Base-by-base conservation (phyloP, 1,140 invertebrate species). In the Condylostylus longicornis region DNA sequence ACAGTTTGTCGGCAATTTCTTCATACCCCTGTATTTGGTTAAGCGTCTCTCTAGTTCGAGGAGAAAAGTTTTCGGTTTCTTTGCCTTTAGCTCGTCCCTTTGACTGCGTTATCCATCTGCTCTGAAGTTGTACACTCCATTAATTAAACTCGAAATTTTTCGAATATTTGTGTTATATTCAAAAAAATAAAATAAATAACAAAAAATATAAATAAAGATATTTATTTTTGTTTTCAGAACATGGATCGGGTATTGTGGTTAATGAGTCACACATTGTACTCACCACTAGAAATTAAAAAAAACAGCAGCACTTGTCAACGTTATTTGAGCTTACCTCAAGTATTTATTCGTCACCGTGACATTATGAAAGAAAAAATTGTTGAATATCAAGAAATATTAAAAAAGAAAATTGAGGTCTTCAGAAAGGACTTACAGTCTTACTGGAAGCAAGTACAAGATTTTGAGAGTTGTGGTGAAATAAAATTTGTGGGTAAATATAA, bases 381-480 rank as follows among this genome's bases (percentile, higher is more conserved):
- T 4, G 88, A 95, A 56, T 94, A 85, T 62, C 84, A 95, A 64
- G 79, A 82, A 33, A 63, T 70, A 12, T 67, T 95, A 1, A 77
- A 77, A 59, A 61, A 64, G 41, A 58, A 49, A 33, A 51, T 54
- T 23, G 49, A 51, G 18, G 38, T 42, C 28, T 56, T 51, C 32
- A 43, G 59, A 5, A 47, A 84, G 25, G 86, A 94, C 46, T 58
- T 97, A 34, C 74, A 84, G 25, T 59, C 75, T 9, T 91, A 85
- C 51, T 74, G 72, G 18, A 75, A 75, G 42, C 77, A 90, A 54
- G 77, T 86, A 20, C 77, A 91, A 35, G 82, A 91, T 47, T 77
- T 95, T 50, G 75, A 87, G 45, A 74, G 80, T 35, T 89, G 84
- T 69, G 89, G 88, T 3, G 83, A 93, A 43, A 71, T 91, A n/a